Percentiles rank a stretch among this genome's conserved stretches.
Evolutionary conservation across 2,888 invertebrate species (phyloP).

Genomic region (Cerastis leucographa): DNA sequence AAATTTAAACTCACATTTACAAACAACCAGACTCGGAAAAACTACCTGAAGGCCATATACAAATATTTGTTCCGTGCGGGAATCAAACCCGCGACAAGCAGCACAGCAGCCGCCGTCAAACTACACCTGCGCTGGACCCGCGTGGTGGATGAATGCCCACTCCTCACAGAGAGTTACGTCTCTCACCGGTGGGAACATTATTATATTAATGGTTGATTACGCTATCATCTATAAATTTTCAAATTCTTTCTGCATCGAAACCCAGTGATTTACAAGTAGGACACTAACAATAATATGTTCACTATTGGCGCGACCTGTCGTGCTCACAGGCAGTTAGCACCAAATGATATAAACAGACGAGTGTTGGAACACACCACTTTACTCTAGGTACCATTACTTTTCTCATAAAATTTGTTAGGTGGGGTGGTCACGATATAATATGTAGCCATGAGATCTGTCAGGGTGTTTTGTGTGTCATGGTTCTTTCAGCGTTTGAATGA

Average conservation of each 20-base stretch:
- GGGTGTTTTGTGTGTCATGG: neutral
- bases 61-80: neutral
- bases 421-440: neutral
- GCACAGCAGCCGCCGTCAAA: neutral
- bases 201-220: neutral
- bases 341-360: slow-evolving; percentile 3
- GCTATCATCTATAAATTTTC: neutral
- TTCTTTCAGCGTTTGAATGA: neutral
- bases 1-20: neutral
- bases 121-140: neutral
- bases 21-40: too few species aligned
- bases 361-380: neutral
- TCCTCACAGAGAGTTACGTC: neutral
- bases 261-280: neutral
- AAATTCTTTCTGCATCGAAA: neutral
- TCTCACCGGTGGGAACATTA: neutral
- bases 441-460: neutral
- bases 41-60: neutral
- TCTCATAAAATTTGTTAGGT: neutral
- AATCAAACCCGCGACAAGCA: neutral
- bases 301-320: neutral
- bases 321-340: slow-evolving; percentile 23
- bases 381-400: neutral
- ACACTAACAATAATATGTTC: neutral
- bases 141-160: neutral